Evolutionary conservation across 2,888 invertebrate species (phyloP), one percentile per base, ranked within the genome.

Genomic region (Bursaphelenchus okinawaensis): DNA sequence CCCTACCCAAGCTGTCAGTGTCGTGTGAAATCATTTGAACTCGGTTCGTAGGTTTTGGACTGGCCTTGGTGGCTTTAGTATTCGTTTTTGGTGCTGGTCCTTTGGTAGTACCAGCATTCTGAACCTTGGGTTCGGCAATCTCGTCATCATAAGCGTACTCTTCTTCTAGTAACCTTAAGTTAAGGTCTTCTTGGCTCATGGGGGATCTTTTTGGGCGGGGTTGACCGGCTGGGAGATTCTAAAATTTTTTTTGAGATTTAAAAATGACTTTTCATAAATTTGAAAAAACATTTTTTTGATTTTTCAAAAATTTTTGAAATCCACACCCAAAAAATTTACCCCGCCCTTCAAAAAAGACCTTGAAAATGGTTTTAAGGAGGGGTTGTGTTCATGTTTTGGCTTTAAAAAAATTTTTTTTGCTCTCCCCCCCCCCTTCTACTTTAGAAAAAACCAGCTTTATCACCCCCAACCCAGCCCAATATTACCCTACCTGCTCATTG

Each of bases 81-180:
- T n/a, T n/a, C n/a, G n/a, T n/a, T n/a, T n/a, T n/a, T n/a, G n/a
- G n/a, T 1, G 40, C 12, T 12, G 40, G 40, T 16, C 12, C n/a
- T 1, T n/a, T 12, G 40, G 40, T 40, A 1, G 40, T 40, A 16
- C 40, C 40, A 40, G n/a, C 40, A 40, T 40, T 40, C 6, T 40
- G 40, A 4, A 40, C n/a, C n/a, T 40, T 40, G 12, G 40, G 19
- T 20, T 59, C 24, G 4, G 16, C 23, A 2, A 50, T 3, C 12
- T 28, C 31, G 9, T 59, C 60, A 50, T 59, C 60, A 22, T 59
- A 59, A 4, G 60, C 60, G 50, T 26, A 19, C 23, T 59, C 60
- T 20, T 59, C 60, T 40, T 59, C 60, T n/a, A 59, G 56, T 9
- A 59, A 40, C 56, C 51, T 61, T 20, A 1, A 1, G 12, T n/a